Base-by-base conservation (phyloP, 2,113 vertebrate species). In the Natator depressus region DNA sequence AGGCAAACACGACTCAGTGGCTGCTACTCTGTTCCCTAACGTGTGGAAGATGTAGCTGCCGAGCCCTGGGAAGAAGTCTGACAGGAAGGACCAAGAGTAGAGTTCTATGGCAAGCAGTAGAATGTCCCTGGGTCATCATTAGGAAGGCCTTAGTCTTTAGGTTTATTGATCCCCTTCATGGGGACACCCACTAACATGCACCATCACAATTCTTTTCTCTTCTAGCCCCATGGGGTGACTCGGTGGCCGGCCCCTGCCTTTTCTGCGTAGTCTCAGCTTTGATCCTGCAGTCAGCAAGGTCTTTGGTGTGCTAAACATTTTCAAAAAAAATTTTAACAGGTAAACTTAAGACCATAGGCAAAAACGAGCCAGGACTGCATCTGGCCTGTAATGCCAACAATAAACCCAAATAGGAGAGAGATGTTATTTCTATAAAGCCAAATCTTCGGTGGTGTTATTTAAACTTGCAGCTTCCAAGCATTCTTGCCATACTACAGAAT, bases 371-470 rank as follows among this genome's bases (percentile, higher is more conserved):
- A 35, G 50, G 57, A 17, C 62, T 76, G 76, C 50, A 7, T 81
- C 46, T 59, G 69, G 38, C 87, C 80, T 78, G 47, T 29, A 65
- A 62, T 38, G 49, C 89, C 83, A 80, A 69, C 72, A 80, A 2
- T 27, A 80, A 89, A 53, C 78, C 78, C 47, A 50, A 87, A 93
- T 91, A 75, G 87, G 89, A 92, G 95, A 91, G 76, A 35, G 5
- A 82, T n/a, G n/a, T 84, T n/a, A 2, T 85, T 57, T 92, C 55
- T 1, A 51, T 86, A 29, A 17, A 50, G n/a, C 12, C 24, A 11
- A 25, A 2, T 82, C 86, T 80, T 76, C 24, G 8, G 42, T 78
- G 72, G 50, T 80, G 76, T 88, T 83, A 84, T 72, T 94, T 84
- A 57, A 84, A 88, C 76, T 85, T 46, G 16, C 1, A 1, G 16